Evolutionary conservation across 2,888 invertebrate genomes (phyloP), one percentile per base, ranked within the genome.

Genomic region (Chromoteleia sp.): DNA sequence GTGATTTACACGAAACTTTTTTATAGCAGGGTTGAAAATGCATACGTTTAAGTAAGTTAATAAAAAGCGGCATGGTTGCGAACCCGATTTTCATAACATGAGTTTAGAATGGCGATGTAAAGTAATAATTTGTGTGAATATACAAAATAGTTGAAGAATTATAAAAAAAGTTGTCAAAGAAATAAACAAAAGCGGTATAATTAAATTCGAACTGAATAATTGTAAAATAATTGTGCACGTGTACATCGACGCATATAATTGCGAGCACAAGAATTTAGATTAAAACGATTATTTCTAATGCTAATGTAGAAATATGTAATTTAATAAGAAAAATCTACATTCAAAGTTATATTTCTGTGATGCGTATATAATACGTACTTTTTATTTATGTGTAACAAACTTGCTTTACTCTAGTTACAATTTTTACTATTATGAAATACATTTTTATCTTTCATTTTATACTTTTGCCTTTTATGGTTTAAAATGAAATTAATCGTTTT

Each of bases 81-180:
- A 68, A 41, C 33, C 30, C 30, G 56, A 36, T 45, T 82, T 87
- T 88, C 84, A 85, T 86, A 85, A 87, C 86, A 85, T 74, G 81
- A 83, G 33, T 33, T 33, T 33, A 61, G 83, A 82, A 41, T 8
- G 41, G 33, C 30, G 75, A 81, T 85, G 80, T 84, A 84, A 79
- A 63, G 74, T 71, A 71, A 76, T 86, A 83, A 86, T 86, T 80
- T 83, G 84, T 89, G 88, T 90, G 88, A 87, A 89, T 86, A 89
- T 88, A 88, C 81, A 76, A 74, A 79, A 86, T 86, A 75, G 39
- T 56, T 48, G 30, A 25, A 15, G 12, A 48, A 43, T 39, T 65
- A 19, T 39, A 41, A 25, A 56, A n/a, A 25, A 33, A n/a, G 45
- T 45, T 39, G 39, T 41, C 25, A 39, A 12, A 43, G 12, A 12